A percentile compares a stretch with the other conserved stretches of the same genome.
phyloP scores from a whole-genome alignment of 2,888 invertebrate genomes.

The Aplocera efformata region DNA sequence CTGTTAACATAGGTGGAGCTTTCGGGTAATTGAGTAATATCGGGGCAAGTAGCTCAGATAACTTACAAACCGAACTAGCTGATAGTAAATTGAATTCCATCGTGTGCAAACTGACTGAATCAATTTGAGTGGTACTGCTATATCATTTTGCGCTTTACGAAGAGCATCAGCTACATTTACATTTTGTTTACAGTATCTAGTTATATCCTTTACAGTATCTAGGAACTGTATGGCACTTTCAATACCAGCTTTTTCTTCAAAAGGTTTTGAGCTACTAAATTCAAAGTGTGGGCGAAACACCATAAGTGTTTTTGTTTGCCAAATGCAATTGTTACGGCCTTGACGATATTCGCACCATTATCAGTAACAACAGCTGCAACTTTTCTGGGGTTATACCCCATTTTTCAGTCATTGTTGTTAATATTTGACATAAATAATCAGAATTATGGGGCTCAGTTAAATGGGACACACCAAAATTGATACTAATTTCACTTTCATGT shows the following conservation, averaged over 20 bases:
- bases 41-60: slow-evolving; percentile 24
- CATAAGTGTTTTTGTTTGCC: slow-evolving; percentile 24
- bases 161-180: slow-evolving; percentile 29
- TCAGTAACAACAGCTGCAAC: slow-evolving; percentile 29
- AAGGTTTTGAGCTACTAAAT: slow-evolving; percentile 26
- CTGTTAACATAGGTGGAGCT: slow-evolving; percentile 26
- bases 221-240: slow-evolving; percentile 24
- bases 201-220: slow-evolving; percentile 23
- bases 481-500: slow-evolving; percentile 22
- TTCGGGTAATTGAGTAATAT: slow-evolving; percentile 28
- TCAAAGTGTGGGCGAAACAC: slow-evolving; percentile 28
- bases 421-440: slow-evolving; percentile 22
- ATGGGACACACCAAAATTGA: slow-evolving; percentile 15
- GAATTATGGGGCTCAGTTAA: slow-evolving; percentile 25
- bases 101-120: slow-evolving; percentile 32
- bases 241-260: slow-evolving; percentile 17
- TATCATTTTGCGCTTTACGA: slow-evolving; percentile 26
- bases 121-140: slow-evolving; percentile 24
- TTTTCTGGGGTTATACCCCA: slow-evolving; percentile 22
- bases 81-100: slow-evolving; percentile 35
- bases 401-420: slow-evolving; percentile 24
- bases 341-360: slow-evolving; percentile 32
- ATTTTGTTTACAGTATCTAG: slow-evolving; percentile 31
- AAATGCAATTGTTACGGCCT: slow-evolving; percentile 26
- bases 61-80: slow-evolving; percentile 29